These are phyloP conservation scores for Rhinoderma darwinii DNA, from an alignment of 2,113 vertebrate species.

Conservation along the genomic window DNA sequence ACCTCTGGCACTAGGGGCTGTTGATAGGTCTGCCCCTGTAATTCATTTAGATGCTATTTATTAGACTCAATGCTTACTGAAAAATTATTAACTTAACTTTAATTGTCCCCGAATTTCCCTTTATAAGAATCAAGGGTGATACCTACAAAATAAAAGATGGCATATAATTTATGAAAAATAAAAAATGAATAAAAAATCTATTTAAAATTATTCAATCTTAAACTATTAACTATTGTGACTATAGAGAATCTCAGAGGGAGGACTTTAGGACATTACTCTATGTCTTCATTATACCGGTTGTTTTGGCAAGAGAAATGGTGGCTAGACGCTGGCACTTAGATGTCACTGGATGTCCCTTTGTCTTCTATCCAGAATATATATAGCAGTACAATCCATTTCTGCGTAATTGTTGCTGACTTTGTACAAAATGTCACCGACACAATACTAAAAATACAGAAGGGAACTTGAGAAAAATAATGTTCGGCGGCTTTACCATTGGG, in stretches of 20 bases:
- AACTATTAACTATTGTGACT: neutral
- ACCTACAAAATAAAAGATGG: too few species aligned
- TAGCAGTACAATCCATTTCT: constrained; percentile 13
- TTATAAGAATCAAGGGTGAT: too few species aligned
- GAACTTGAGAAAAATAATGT: constrained; percentile 47
- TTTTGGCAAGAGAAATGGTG: neutral
- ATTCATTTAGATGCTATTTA: too few species aligned
- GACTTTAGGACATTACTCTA: neutral
- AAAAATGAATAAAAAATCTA: too few species aligned
- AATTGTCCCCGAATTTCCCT: too few species aligned
- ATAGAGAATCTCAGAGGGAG: neutral
- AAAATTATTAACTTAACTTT: too few species aligned
- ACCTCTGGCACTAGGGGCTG: too few species aligned
- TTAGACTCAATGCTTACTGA: too few species aligned
- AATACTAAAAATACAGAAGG: constrained; percentile 66
- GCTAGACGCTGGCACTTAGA: constrained; percentile 39
- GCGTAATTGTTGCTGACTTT: constrained; percentile 47
- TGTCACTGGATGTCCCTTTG: constrained; percentile 27
- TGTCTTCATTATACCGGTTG: constrained; percentile 34
- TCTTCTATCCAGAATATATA: constrained; percentile 31
- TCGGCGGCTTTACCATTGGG: constrained; percentile 14
- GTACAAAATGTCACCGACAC: constrained; percentile 57
- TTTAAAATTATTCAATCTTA: too few species aligned
- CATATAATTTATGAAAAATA: too few species aligned
- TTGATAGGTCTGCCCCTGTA: too few species aligned